These are phyloP conservation scores for Eledone cirrhosa DNA, from an alignment of 2,888 invertebrate species.

Conservation along the genomic window DNA sequence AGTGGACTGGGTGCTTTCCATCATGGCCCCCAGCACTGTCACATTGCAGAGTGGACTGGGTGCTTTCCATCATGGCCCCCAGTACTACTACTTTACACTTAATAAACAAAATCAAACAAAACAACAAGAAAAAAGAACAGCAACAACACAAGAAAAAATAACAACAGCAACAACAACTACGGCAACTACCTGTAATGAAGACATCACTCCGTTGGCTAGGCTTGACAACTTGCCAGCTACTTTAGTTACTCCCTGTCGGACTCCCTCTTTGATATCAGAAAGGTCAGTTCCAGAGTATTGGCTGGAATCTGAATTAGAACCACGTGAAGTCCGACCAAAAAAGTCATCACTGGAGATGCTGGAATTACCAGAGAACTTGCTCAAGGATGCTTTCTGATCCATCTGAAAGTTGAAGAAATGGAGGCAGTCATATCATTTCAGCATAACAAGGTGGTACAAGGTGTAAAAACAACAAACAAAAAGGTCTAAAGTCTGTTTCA, in stretches of 20 bases:
- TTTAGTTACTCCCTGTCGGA: slow-evolving; percentile 94
- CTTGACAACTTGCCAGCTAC: slow-evolving; percentile 96
- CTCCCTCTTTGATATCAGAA: slow-evolving; percentile 96
- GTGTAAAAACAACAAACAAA: too few species aligned
- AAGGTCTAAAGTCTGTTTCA: too few species aligned
- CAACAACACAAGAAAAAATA: too few species aligned
- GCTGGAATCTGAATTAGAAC: slow-evolving; percentile 35
- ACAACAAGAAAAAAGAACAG: too few species aligned
- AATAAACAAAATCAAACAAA: too few species aligned
- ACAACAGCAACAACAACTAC: not conserved
- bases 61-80: too few species aligned
- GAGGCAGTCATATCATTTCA: not conserved
- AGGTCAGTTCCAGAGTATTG: slow-evolving; percentile 75
- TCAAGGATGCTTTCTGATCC: slow-evolving; percentile 70
- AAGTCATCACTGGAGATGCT: slow-evolving; percentile 97
- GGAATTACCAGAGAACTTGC: slow-evolving; percentile 90
- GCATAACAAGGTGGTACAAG: not conserved
- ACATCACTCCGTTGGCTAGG: slow-evolving; percentile 92
- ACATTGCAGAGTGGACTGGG: too few species aligned
- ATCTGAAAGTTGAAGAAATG: slow-evolving; percentile 53
- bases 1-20: too few species aligned
- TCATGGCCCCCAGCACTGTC: too few species aligned
- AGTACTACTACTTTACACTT: too few species aligned
- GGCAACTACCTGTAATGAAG: slow-evolving; percentile 83
- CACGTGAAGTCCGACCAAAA: slow-evolving; percentile 74